Conservation (phyloP, 2,797 vertebrate species). For the Coregonus sp. region DNA sequence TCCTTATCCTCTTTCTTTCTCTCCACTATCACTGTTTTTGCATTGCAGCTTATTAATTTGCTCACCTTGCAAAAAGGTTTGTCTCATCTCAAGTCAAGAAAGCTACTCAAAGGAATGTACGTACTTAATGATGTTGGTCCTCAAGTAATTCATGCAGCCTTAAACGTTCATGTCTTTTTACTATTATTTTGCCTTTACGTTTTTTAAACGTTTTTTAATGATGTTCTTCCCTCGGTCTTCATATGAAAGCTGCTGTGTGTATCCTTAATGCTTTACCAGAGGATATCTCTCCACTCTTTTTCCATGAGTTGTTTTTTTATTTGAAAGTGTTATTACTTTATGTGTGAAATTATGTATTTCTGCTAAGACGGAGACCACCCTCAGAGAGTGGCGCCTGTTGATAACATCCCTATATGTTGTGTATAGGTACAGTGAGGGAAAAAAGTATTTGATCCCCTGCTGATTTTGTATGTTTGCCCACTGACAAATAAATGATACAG, state of each 20-base stretch:
- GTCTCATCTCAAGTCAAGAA: constrained; percentile 34
- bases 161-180: constrained; percentile 36
- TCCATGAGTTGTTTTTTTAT: constrained; percentile 64
- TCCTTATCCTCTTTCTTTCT: constrained; percentile 16
- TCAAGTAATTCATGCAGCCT: constrained; percentile 28
- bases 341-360: constrained; percentile 53
- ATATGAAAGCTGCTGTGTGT: constrained; percentile 24
- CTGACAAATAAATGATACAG: no score
- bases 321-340: constrained; percentile 57
- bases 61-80: constrained; percentile 36
- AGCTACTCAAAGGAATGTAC: constrained; percentile 34
- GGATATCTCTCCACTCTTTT: constrained; percentile 49
- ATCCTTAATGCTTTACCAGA: constrained; percentile 52
- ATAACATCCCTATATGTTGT: constrained; percentile 40
- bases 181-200: constrained; percentile 21
- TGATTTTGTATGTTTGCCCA: no score
- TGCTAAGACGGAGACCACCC: constrained; percentile 54
- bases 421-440: not conserved
- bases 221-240: constrained; percentile 53
- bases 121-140: constrained; percentile 26
- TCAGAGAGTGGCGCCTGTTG: constrained; percentile 49
- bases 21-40: constrained; percentile 40
- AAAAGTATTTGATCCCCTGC: no score
- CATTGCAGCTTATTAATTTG: constrained; percentile 41
- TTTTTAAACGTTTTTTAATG: constrained; percentile 25